Evolutionary conservation across 2,113 vertebrate genomes (phyloP).

Genomic region (Rhabdornis inornatus): DNA sequence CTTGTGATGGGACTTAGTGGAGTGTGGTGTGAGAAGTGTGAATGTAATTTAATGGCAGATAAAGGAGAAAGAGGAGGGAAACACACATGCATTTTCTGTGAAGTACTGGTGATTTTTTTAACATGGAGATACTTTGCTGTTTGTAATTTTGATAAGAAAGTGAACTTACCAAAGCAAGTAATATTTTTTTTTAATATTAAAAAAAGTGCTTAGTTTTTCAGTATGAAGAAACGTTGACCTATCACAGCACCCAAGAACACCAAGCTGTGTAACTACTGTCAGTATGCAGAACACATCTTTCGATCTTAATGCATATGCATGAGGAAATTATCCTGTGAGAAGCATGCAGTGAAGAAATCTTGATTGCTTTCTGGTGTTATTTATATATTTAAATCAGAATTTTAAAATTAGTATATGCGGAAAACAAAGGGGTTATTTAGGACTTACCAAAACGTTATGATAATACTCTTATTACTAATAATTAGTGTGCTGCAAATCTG

Average conservation of each 20-base stretch:
- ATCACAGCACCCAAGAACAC: background rate
- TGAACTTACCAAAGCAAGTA: background rate
- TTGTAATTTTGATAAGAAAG: background rate
- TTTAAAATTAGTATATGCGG: background rate
- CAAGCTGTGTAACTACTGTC: background rate
- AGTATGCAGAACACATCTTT: background rate
- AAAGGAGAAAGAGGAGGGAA: background rate
- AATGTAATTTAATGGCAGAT: constrained; percentile 8
- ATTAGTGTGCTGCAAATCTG: background rate
- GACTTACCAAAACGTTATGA: background rate
- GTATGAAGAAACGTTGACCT: background rate
- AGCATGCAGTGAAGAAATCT: background rate
- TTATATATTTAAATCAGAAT: constrained; percentile 25
- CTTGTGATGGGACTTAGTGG: background rate
- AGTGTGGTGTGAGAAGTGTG: background rate
- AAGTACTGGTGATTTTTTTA: background rate
- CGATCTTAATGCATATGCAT: constrained; percentile 9
- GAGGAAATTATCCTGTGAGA: constrained; percentile 7
- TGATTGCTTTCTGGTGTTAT: constrained; percentile 38
- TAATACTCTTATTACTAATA: background rate
- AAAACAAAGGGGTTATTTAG: constrained; percentile 32
- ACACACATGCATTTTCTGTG: background rate
- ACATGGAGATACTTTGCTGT: background rate
- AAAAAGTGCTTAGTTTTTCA: background rate
- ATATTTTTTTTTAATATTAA: background rate